Conservation (phyloP, 2,113 vertebrate species). For the Prionailurus viverrinus region DNA sequence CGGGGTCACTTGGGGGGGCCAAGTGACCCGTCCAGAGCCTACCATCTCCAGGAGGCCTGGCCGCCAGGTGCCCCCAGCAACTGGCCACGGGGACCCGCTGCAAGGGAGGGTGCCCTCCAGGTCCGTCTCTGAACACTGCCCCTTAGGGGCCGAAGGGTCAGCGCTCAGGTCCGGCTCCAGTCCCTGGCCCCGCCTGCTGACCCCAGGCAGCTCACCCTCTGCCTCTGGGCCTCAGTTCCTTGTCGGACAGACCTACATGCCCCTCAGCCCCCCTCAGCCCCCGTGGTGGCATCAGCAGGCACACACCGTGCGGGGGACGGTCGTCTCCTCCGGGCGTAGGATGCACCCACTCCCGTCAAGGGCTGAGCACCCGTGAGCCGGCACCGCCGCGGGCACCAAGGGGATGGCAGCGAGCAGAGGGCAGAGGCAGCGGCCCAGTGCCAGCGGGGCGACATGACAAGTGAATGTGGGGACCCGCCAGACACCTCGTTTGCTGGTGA, state of each 20-base stretch:
- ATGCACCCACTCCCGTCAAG: accelerated
- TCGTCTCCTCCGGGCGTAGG: accelerated
- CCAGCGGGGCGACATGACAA: accelerated
- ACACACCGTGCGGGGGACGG: accelerated
- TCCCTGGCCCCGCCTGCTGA: not conserved
- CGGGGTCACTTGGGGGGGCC: not conserved
- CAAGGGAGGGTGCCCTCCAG: too few relatives aligned
- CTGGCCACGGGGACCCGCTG: not conserved
- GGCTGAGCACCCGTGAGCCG: accelerated
- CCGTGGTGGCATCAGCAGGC: not conserved
- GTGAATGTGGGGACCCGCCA: accelerated
- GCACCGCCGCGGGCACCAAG: not conserved
- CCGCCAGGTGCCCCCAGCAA: accelerated
- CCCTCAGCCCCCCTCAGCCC: accelerated
- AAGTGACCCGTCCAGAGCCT: not conserved
- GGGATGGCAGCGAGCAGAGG: not conserved
- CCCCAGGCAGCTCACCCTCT: accelerated
- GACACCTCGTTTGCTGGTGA: accelerated
- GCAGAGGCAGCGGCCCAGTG: accelerated
- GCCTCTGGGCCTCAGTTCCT: not conserved
- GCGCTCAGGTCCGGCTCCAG: accelerated
- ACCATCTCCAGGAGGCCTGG: not conserved
- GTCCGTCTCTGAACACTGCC: not conserved
- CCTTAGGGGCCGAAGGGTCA: not conserved
- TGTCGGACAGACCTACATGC: not conserved